Conservation (phyloP, 2,113 vertebrate species). For the Phrynocephalus versicolor region DNA sequence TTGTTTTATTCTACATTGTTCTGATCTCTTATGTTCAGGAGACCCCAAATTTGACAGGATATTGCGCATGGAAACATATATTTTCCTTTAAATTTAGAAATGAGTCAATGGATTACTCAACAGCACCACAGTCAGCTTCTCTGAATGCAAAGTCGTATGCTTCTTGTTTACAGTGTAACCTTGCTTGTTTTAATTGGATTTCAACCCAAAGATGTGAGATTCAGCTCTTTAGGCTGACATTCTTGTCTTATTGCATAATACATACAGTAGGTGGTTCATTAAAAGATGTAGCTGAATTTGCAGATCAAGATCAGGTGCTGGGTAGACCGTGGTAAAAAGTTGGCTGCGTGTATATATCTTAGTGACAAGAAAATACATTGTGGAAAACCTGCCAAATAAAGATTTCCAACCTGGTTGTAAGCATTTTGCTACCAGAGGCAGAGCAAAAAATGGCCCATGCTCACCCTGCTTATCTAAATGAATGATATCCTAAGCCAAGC, state of each 20-base stretch:
- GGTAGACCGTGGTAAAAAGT: background rate
- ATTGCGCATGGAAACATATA: background rate
- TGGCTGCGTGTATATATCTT: background rate
- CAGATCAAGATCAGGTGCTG: background rate
- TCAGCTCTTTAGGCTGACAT: background rate
- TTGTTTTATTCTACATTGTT: background rate
- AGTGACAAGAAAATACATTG: background rate
- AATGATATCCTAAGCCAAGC: too few relatives aligned
- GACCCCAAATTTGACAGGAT: background rate
- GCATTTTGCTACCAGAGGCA: background rate
- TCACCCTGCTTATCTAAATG: too few relatives aligned
- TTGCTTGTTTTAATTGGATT: background rate
- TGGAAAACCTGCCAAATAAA: background rate
- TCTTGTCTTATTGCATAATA: background rate
- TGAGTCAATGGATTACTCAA: background rate
- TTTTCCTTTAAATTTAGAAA: background rate
- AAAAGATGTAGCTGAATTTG: background rate
- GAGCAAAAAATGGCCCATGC: too few relatives aligned
- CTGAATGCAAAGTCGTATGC: conserved; percentile 4
- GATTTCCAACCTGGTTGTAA: background rate
- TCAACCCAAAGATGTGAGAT: background rate
- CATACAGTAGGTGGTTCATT: conserved; percentile 16
- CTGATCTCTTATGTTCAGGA: background rate
- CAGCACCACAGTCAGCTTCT: background rate
- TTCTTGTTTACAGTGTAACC: background rate